Evolutionary conservation across 2,113 vertebrate genomes (phyloP).

Genomic region (Plecturocebus donacophilus): DNA sequence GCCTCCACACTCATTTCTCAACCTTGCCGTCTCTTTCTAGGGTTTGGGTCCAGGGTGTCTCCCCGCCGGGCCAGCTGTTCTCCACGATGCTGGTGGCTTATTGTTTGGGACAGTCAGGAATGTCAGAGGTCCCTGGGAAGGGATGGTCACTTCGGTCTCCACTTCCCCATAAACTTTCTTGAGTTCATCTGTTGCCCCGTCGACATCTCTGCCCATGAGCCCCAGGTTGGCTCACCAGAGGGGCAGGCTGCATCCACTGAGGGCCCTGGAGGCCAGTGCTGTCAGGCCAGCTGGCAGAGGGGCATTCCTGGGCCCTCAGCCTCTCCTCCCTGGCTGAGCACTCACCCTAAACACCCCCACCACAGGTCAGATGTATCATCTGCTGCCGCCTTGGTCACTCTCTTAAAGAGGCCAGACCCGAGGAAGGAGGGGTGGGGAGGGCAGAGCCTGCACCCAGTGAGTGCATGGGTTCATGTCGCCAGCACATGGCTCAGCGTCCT

Average conservation of each 20-base stretch:
- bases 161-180: background rate
- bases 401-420: background rate
- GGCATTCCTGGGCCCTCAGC: background rate
- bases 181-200: background rate
- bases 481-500: background rate
- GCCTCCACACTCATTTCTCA: background rate
- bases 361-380: background rate
- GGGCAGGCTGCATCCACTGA: background rate
- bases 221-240: background rate
- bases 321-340: background rate
- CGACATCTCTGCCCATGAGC: background rate
- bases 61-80: background rate
- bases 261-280: background rate
- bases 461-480: constrained; percentile 63
- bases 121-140: background rate
- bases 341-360: background rate
- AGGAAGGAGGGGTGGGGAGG: background rate
- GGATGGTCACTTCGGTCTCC: background rate
- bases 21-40: background rate
- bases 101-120: background rate
- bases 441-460: background rate
- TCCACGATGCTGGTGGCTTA: background rate
- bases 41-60: background rate
- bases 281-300: too few relatives aligned
- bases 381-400: background rate